These are phyloP conservation scores for Melanocharis versteri DNA, from an alignment of 2,113 vertebrate species.

Conservation along the genomic window DNA sequence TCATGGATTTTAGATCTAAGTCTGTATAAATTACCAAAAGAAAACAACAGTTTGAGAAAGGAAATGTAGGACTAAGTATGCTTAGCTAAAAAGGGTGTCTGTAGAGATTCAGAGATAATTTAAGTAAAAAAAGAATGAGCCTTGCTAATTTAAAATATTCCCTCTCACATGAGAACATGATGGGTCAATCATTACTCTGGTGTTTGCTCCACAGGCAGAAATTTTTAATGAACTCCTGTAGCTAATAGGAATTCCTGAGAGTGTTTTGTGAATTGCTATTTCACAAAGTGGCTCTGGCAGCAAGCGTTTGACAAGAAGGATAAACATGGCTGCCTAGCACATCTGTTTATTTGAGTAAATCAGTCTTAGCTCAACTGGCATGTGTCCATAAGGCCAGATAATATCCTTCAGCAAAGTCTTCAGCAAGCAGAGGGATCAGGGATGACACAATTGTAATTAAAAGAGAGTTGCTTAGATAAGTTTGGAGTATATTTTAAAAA, in stretches of 20 bases:
- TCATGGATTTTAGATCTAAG: background rate
- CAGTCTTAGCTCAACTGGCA: constrained; percentile 45
- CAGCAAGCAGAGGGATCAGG: constrained; percentile 18
- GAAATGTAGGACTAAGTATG: background rate
- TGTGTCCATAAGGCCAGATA: constrained; percentile 34
- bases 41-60: background rate
- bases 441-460: constrained; percentile 22
- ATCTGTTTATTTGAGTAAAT: constrained; percentile 50
- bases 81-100: background rate
- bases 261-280: constrained; percentile 55
- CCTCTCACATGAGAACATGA: constrained; percentile 27
- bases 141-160: constrained; percentile 40
- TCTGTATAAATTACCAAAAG: background rate
- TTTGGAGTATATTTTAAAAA: background rate
- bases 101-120: background rate
- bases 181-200: constrained; percentile 54
- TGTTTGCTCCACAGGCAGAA: constrained; percentile 45
- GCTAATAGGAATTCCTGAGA: constrained; percentile 59
- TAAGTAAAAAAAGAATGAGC: background rate
- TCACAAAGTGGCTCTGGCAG: constrained; percentile 56
- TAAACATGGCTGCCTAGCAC: constrained; percentile 59
- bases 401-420: constrained; percentile 32
- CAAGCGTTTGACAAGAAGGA: constrained; percentile 50
- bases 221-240: constrained; percentile 61
- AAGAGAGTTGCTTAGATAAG: background rate